Evolutionary conservation across 2,113 vertebrate genomes (phyloP).

Genomic region (Petroica traversi): DNA sequence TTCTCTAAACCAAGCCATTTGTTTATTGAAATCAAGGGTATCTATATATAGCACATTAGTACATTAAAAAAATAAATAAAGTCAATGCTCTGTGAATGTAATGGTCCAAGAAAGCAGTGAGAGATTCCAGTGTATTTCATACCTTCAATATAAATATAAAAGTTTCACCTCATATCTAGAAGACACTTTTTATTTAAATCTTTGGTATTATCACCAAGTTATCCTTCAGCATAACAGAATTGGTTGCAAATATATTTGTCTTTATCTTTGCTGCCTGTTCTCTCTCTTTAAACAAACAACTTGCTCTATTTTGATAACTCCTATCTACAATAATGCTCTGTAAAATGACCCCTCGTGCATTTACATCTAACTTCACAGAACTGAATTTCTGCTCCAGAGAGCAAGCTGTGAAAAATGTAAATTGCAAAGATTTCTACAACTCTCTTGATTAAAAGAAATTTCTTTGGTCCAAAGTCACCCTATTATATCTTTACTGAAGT

Average conservation of each 20-base stretch:
- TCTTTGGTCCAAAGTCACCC: neutral
- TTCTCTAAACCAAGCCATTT: neutral
- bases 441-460: neutral
- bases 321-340: neutral
- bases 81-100: neutral
- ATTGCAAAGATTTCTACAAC: neutral
- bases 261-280: slow-evolving; percentile 1
- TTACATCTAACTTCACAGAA: neutral
- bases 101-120: neutral
- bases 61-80: neutral
- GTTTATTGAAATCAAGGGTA: neutral
- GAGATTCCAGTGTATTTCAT: neutral
- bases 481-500: neutral
- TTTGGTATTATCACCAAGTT: neutral
- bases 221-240: neutral
- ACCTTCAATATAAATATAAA: neutral
- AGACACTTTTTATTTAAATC: neutral
- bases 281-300: slow-evolving; percentile 27
- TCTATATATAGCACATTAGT: neutral
- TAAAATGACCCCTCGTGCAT: slow-evolving; percentile 11
- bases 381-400: neutral
- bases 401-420: neutral
- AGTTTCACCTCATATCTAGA: neutral
- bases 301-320: slow-evolving; percentile 34
- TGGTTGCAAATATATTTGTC: neutral